phyloP scores from a whole-genome alignment of 2,113 vertebrate genomes.

The Microtus oregoni region DNA sequence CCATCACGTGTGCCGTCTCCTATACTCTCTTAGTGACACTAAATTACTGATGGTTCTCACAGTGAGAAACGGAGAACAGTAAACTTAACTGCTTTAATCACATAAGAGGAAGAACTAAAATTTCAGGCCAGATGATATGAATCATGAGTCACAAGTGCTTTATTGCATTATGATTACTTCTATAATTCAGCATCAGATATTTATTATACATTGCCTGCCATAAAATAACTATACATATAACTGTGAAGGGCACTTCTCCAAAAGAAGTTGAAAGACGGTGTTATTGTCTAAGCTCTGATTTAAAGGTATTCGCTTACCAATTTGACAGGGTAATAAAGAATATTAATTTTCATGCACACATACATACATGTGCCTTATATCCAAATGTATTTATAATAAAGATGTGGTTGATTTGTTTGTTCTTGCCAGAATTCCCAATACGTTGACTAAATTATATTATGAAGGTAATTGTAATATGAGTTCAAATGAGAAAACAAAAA shows the following conservation, averaged over 20 bases:
- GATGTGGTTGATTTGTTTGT: not conserved
- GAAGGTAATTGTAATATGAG: not conserved
- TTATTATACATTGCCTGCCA: not conserved
- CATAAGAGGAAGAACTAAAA: not conserved
- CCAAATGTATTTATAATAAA: not conserved
- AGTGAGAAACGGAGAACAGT: not conserved
- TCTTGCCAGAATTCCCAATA: not conserved
- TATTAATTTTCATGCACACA: not conserved
- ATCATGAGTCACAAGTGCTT: not conserved
- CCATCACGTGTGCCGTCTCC: not conserved
- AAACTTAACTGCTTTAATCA: not conserved
- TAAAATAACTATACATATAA: not conserved
- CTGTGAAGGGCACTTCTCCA: not conserved
- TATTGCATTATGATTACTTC: conserved; percentile 1
- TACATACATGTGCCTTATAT: not conserved
- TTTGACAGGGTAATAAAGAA: not conserved
- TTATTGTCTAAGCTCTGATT: not conserved
- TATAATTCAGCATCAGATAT: not conserved
- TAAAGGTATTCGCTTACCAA: not conserved
- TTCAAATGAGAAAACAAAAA: conserved; percentile 40
- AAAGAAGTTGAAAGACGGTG: not conserved
- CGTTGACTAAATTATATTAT: not conserved
- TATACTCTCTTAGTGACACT: not conserved
- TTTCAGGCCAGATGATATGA: not conserved
- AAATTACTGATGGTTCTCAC: not conserved